Conservation (phyloP, 2,113 vertebrate species). For the Arizona elegans region DNA sequence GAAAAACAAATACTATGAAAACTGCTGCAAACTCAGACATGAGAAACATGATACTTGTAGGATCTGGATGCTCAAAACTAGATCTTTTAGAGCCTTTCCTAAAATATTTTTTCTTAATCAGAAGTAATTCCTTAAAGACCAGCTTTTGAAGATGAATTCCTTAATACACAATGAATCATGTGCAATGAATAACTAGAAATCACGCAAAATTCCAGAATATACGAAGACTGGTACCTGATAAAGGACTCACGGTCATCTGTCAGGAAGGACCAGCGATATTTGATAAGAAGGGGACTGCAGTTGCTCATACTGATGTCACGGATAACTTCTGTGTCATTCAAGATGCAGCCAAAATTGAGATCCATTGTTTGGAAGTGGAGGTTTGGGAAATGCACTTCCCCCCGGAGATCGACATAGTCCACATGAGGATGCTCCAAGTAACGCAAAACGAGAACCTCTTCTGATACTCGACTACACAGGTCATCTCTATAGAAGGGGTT, state of each 20-base stretch:
- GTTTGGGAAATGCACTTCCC: constrained; percentile 82
- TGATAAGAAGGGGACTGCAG: constrained; percentile 74
- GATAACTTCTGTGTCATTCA: constrained; percentile 71
- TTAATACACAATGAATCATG: neutral
- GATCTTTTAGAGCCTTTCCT: neutral
- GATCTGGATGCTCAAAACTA: neutral
- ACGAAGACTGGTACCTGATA: constrained; percentile 68
- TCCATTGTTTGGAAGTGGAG: constrained; percentile 71
- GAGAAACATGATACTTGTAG: neutral
- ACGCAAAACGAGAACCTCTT: constrained; percentile 71
- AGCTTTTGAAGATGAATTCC: neutral
- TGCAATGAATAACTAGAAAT: neutral
- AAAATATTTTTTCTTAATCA: neutral
- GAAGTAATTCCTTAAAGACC: neutral
- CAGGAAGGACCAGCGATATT: constrained; percentile 80
- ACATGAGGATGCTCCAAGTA: constrained; percentile 76
- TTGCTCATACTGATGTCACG: constrained; percentile 76
- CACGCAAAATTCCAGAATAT: neutral
- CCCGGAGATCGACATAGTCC: constrained; percentile 67
- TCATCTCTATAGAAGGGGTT: constrained; percentile 70
- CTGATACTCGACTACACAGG: constrained; percentile 56
- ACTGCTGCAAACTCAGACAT: neutral
- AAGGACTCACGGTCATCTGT: constrained; percentile 1
- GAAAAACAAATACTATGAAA: neutral
- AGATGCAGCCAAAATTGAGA: constrained; percentile 84